phyloP scores from a whole-genome alignment of 2,888 invertebrate species.

The Drosophila austrosaltans region DNA sequence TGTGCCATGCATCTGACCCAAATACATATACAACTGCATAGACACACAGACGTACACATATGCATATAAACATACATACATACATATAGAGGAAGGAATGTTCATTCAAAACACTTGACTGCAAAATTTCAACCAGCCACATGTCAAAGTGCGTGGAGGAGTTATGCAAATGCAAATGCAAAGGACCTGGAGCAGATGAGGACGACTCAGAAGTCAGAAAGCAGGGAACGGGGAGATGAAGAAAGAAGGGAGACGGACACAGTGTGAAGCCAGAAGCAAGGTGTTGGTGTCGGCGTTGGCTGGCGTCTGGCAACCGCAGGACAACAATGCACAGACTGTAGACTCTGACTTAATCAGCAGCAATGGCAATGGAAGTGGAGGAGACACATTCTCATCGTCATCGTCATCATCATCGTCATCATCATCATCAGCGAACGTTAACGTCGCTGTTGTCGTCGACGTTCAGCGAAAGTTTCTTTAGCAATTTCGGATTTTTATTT shows the following conservation, averaged over 20 bases:
- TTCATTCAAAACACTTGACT: slow-evolving; percentile 55
- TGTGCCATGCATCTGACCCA: slow-evolving; percentile 64
- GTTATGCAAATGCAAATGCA: slow-evolving; percentile 67
- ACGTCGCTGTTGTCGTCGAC: slow-evolving; percentile 36
- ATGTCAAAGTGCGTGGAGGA: slow-evolving; percentile 76
- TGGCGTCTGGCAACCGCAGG: slow-evolving; percentile 52
- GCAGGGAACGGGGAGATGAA: not conserved
- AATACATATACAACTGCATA: slow-evolving; percentile 53
- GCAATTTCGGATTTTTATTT: slow-evolving; percentile 61
- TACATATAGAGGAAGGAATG: slow-evolving; percentile 45
- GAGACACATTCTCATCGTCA: slow-evolving; percentile 5
- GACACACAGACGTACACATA: slow-evolving; percentile 5
- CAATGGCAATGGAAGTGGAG: slow-evolving; percentile 1
- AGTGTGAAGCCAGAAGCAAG: slow-evolving; percentile 12
- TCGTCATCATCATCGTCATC: not conserved
- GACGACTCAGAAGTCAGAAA: slow-evolving; percentile 6
- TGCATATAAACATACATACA: slow-evolving; percentile 43
- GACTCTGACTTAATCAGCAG: slow-evolving; percentile 20
- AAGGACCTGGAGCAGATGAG: slow-evolving; percentile 45
- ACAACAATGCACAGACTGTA: slow-evolving; percentile 49
- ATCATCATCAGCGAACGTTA: slow-evolving; percentile 8
- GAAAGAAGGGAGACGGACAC: not conserved
- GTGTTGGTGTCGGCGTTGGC: slow-evolving; percentile 45
- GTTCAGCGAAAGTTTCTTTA: slow-evolving; percentile 69
- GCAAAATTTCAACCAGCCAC: slow-evolving; percentile 58